These are phyloP conservation scores for Polietes domitor DNA, from an alignment of 2,888 invertebrate species.

Conservation along the genomic window DNA sequence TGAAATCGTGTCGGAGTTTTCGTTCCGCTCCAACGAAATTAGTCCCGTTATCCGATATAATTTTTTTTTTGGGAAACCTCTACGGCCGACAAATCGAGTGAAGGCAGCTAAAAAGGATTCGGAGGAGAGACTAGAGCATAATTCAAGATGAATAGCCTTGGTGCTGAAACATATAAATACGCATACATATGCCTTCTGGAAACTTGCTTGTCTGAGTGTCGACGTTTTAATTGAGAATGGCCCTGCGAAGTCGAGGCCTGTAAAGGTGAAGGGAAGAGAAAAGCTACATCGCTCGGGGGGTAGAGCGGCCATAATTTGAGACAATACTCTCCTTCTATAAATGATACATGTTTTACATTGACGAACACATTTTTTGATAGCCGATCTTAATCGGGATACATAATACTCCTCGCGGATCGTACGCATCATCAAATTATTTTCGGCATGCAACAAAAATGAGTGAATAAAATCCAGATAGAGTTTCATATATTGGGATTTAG, in stretches of 20 bases:
- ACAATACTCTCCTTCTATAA: background rate
- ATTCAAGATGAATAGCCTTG: constrained; percentile 13
- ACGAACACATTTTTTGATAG: constrained; percentile 37
- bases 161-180: constrained; percentile 15
- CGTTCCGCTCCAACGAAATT: constrained; percentile 2
- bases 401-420: constrained; percentile 39
- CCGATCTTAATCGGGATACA: constrained; percentile 27
- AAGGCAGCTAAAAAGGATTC: constrained; percentile 6
- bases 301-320: background rate
- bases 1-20: background rate
- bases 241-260: background rate
- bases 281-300: background rate
- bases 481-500: background rate
- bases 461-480: background rate
- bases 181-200: background rate
- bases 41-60: background rate
- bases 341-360: background rate
- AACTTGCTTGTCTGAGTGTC: constrained; percentile 6
- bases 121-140: background rate
- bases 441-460: background rate
- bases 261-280: constrained; percentile 8
- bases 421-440: background rate
- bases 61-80: background rate
- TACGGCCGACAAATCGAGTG: background rate
- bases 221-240: background rate